A percentile compares a stretch with the other conserved stretches of the same genome.
Evolutionary conservation across 1,140 invertebrate species (phyloP).

Genomic region (Drosophila bocki): DNA sequence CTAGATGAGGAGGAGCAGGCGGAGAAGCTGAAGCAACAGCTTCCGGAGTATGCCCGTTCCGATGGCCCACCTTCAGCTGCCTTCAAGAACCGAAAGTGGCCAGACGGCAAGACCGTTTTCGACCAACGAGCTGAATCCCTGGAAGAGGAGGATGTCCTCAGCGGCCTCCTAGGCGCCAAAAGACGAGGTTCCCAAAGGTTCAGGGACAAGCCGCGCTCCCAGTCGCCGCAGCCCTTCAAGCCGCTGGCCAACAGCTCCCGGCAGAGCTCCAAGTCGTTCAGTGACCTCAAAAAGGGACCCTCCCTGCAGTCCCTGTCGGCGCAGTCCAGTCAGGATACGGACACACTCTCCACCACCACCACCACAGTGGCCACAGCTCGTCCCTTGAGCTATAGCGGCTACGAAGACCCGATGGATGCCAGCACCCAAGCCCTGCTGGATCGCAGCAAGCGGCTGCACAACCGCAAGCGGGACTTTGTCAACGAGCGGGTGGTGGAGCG

Average conservation of each 20-base stretch:
- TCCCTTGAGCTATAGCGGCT: slow-evolving; percentile 46
- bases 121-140: slow-evolving; percentile 31
- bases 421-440: slow-evolving; percentile 71
- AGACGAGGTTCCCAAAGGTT: slow-evolving; percentile 25
- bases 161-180: slow-evolving; percentile 20
- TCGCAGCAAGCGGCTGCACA: slow-evolving; percentile 77
- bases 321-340: slow-evolving; percentile 68
- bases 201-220: slow-evolving; percentile 64
- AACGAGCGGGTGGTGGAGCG: slow-evolving; percentile 78
- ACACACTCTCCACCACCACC: slow-evolving; percentile 55
- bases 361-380: slow-evolving; percentile 63
- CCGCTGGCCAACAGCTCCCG: slow-evolving; percentile 51
- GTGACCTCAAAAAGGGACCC: slow-evolving; percentile 61
- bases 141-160: slow-evolving; percentile 52
- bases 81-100: slow-evolving; percentile 76
- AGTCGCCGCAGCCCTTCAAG: slow-evolving; percentile 66
- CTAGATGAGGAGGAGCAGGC: slow-evolving; percentile 38
- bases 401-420: slow-evolving; percentile 63
- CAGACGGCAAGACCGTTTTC: slow-evolving; percentile 74
- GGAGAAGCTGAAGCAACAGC: slow-evolving; percentile 28
- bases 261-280: slow-evolving; percentile 63
- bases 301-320: slow-evolving; percentile 64
- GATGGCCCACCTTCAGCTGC: slow-evolving; percentile 62
- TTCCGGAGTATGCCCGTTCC: slow-evolving; percentile 71
- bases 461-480: slow-evolving; percentile 80